Conservation (phyloP, 1,140 invertebrate species). For the Drosophila pectinifera region DNA sequence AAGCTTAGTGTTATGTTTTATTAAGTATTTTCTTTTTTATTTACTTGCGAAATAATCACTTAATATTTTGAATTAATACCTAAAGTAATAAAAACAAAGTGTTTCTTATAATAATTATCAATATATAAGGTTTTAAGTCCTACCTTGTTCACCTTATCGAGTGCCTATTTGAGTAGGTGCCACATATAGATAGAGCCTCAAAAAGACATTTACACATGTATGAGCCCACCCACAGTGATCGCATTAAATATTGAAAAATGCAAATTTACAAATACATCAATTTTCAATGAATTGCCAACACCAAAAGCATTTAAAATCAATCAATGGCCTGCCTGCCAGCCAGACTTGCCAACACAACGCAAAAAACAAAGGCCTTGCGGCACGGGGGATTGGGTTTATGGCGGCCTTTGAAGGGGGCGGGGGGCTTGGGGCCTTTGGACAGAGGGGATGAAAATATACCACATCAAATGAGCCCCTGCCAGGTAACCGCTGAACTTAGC, state of each 20-base stretch:
- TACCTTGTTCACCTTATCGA: background rate
- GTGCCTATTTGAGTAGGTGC: background rate
- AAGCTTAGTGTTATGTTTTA: too few relatives aligned
- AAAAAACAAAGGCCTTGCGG: constrained; percentile 9
- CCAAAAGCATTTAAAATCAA: constrained; percentile 80
- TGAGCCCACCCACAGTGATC: constrained; percentile 1
- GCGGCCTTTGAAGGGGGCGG: too few relatives aligned
- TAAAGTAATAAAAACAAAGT: background rate
- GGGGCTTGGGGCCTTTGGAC: background rate
- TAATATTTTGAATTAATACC: background rate
- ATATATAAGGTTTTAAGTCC: background rate
- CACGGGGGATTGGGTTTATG: background rate
- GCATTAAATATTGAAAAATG: constrained; percentile 78
- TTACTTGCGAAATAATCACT: background rate
- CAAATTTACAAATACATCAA: constrained; percentile 79
- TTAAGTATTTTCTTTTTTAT: background rate
- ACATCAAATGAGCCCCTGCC: constrained; percentile 41
- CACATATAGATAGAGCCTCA: background rate
- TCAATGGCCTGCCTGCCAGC: constrained; percentile 44
- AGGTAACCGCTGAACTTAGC: constrained; percentile 42
- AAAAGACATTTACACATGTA: constrained; percentile 21
- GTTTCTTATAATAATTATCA: background rate
- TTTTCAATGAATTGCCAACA: constrained; percentile 74
- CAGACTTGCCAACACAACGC: constrained; percentile 22
- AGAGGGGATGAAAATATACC: constrained; percentile 10